Evolutionary conservation across 2,797 vertebrate species (phyloP).

Genomic region (Oreochromis grahami): DNA sequence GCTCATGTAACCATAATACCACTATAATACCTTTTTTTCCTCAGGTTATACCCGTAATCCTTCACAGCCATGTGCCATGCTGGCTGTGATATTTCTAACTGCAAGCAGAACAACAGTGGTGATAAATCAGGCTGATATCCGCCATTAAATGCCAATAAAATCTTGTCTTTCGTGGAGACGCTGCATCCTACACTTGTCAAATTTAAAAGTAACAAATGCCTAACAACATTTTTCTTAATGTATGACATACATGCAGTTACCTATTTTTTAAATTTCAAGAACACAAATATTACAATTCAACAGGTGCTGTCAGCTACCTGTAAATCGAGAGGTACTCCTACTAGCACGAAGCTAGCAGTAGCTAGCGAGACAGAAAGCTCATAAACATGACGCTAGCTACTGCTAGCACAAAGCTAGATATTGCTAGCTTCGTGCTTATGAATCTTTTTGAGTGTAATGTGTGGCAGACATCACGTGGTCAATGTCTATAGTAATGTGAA

Average conservation of each 20-base stretch:
- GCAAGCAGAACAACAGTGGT: background rate
- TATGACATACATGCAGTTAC: background rate
- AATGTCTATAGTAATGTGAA: background rate
- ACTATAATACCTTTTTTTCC: background rate
- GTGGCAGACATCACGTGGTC: background rate
- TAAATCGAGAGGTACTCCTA: background rate
- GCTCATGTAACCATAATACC: background rate
- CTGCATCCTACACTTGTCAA: background rate
- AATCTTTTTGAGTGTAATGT: background rate
- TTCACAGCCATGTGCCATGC: background rate
- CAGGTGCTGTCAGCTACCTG: background rate
- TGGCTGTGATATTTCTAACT: background rate
- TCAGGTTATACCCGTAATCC: background rate
- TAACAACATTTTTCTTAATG: background rate
- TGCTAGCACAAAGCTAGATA: background rate
- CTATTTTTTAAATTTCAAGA: background rate
- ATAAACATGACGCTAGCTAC: background rate
- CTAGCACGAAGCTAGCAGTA: background rate
- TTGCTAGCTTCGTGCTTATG: background rate
- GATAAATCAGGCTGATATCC: background rate
- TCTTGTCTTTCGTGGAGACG: background rate
- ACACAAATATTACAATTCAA: background rate
- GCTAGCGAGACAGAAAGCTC: background rate
- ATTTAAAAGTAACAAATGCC: background rate
- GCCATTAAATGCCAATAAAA: background rate